phyloP scores from a whole-genome alignment of 2,113 vertebrate species.

The Phrynosoma blainvillii region DNA sequence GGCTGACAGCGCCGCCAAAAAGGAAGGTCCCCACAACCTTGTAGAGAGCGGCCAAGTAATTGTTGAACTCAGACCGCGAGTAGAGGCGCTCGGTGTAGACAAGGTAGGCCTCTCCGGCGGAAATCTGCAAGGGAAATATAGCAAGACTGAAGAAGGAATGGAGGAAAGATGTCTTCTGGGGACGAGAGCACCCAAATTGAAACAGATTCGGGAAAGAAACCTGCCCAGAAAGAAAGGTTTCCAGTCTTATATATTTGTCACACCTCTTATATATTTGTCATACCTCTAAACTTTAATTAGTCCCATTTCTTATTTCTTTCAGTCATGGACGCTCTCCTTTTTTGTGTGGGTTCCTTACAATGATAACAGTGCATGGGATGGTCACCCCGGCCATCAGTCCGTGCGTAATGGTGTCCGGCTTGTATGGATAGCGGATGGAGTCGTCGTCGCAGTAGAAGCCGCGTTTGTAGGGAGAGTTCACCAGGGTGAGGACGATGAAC shows the following conservation, averaged over 20 bases:
- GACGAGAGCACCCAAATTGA: too few relatives aligned
- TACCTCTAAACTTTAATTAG: too few relatives aligned
- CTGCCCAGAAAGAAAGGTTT: too few relatives aligned
- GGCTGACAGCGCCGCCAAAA: conserved; percentile 81
- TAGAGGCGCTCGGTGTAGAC: conserved; percentile 89
- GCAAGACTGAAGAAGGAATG: background rate
- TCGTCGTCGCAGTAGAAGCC: conserved; percentile 90
- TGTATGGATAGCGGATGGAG: conserved; percentile 91
- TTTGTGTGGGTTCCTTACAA: conserved; percentile 77
- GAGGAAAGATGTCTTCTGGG: too few relatives aligned
- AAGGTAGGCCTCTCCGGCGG: conserved; percentile 87
- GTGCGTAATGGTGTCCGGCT: conserved; percentile 90
- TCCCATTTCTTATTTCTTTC: too few relatives aligned
- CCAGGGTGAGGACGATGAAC: conserved; percentile 84
- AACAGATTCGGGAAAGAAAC: too few relatives aligned
- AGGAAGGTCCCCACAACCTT: conserved; percentile 86
- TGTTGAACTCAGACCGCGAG: conserved; percentile 90
- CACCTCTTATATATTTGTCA: too few relatives aligned
- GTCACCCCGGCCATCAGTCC: conserved; percentile 89
- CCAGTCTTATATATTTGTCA: too few relatives aligned
- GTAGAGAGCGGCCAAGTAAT: conserved; percentile 89
- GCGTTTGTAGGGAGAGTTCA: conserved; percentile 85
- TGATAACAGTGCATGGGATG: conserved; percentile 86
- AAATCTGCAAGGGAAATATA: conserved; percentile 76
- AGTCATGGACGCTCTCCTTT: too few relatives aligned